Evolutionary conservation across 2,888 invertebrate genomes (phyloP).

Genomic region (Heliothis peltigera): DNA sequence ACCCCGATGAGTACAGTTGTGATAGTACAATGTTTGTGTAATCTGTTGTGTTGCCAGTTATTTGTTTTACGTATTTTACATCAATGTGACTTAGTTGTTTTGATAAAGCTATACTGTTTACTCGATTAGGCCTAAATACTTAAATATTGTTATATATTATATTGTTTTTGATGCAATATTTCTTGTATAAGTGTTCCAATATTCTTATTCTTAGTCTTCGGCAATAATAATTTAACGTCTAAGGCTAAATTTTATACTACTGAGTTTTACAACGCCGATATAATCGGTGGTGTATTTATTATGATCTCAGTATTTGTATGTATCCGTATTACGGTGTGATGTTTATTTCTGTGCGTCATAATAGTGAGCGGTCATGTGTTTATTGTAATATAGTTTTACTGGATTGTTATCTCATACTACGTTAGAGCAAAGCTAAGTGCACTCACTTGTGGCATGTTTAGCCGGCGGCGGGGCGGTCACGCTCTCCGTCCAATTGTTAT

Average conservation of each 20-base stretch:
- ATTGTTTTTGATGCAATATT: constrained; percentile 56
- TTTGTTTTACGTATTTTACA: constrained; percentile 42
- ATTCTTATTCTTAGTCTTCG: constrained; percentile 56
- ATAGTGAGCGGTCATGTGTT: constrained; percentile 45
- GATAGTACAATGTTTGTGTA: constrained; percentile 56
- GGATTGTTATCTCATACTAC: constrained; percentile 51
- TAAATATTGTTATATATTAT: constrained; percentile 49
- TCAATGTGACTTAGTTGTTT: constrained; percentile 51
- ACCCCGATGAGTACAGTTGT: constrained; percentile 57
- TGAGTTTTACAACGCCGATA: constrained; percentile 65
- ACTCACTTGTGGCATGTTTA: constrained; percentile 41
- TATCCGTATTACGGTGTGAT: constrained; percentile 51
- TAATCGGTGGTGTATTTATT: constrained; percentile 68
- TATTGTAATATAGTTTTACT: constrained; percentile 42
- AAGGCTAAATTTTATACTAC: constrained; percentile 63
- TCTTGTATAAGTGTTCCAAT: constrained; percentile 48
- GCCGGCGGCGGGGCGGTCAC: constrained; percentile 19
- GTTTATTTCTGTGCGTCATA: constrained; percentile 51
- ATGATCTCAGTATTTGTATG: constrained; percentile 75
- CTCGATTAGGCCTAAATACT: constrained; percentile 63
- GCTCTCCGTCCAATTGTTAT: constrained; percentile 47
- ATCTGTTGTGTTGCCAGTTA: constrained; percentile 43
- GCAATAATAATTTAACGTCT: constrained; percentile 66
- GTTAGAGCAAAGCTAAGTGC: constrained; percentile 38
- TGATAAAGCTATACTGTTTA: constrained; percentile 56